Evolutionary conservation across 2,888 invertebrate genomes (phyloP).

Genomic region (Unio pictorum): DNA sequence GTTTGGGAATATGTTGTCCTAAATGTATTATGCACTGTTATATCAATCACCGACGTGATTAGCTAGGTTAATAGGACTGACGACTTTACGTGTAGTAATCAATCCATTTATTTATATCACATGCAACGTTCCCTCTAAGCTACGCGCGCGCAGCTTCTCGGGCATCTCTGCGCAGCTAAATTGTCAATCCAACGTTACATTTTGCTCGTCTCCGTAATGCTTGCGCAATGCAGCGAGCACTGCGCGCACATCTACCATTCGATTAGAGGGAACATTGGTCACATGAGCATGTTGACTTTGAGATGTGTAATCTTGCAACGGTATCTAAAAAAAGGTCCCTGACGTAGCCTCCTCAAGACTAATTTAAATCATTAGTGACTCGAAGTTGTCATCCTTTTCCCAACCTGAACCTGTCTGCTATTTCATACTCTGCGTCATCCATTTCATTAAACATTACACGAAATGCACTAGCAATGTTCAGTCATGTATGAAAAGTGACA

Average conservation of each 20-base stretch:
- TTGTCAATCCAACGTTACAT: no score
- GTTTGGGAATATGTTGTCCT: background rate
- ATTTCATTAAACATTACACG: slow-evolving; percentile 19
- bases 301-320: no score
- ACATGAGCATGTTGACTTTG: slow-evolving; percentile 11
- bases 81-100: slow-evolving; percentile 1
- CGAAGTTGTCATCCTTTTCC: slow-evolving; percentile 9
- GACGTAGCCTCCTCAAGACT: slow-evolving; percentile 11
- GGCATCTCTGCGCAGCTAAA: no score
- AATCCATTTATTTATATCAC: slow-evolving; percentile 10
- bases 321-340: no score
- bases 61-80: no score
- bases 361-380: slow-evolving; percentile 19
- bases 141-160: no score
- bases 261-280: background rate
- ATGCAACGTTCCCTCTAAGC: background rate
- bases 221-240: no score
- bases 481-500: slow-evolving; percentile 18
- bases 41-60: background rate
- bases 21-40: slow-evolving; percentile 23
- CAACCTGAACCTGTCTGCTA: background rate
- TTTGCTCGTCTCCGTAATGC: no score
- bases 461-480: slow-evolving; percentile 18
- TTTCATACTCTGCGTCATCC: background rate
- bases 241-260: no score